Percentiles rank a stretch among this genome's conserved stretches.
These are phyloP conservation scores for Puntigrus tetrazona DNA, from an alignment of 2,113 vertebrate species.

Conservation along the genomic window DNA sequence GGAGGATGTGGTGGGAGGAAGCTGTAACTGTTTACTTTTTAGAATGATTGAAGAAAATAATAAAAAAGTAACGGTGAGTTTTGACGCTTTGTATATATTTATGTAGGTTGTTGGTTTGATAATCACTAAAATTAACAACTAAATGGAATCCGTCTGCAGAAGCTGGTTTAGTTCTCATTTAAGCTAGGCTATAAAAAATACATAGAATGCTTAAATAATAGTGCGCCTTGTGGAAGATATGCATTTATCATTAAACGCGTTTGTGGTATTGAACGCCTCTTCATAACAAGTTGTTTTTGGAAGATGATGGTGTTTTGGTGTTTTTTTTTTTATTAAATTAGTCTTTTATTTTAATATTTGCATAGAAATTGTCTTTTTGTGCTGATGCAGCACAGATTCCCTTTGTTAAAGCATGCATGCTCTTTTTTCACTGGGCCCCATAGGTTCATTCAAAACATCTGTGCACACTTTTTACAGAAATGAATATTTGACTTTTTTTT, in stretches of 20 bases:
- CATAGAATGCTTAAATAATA: not conserved
- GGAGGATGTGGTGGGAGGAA: not conserved
- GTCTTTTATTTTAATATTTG: not conserved
- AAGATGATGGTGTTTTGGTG: not conserved
- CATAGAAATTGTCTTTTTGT: not conserved
- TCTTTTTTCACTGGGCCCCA: not conserved
- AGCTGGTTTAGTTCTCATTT: not conserved
- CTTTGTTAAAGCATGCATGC: not conserved
- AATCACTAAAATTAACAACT: not conserved
- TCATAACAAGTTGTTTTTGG: not conserved
- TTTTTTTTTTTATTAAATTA: not conserved
- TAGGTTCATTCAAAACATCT: constrained; percentile 3
- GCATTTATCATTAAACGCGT: not conserved
- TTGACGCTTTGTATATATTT: not conserved
- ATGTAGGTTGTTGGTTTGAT: not conserved
- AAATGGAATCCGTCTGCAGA: not conserved
- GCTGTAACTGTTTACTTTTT: not conserved
- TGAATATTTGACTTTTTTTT: constrained; percentile 29
- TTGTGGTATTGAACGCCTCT: not conserved
- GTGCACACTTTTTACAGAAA: constrained; percentile 15
- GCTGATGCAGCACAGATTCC: not conserved
- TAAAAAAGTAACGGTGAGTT: not conserved
- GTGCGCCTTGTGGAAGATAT: not conserved
- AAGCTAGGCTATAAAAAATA: not conserved
- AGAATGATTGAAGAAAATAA: not conserved